phyloP scores from a whole-genome alignment of 2,888 invertebrate genomes.

The Yponomeuta evonymella region DNA sequence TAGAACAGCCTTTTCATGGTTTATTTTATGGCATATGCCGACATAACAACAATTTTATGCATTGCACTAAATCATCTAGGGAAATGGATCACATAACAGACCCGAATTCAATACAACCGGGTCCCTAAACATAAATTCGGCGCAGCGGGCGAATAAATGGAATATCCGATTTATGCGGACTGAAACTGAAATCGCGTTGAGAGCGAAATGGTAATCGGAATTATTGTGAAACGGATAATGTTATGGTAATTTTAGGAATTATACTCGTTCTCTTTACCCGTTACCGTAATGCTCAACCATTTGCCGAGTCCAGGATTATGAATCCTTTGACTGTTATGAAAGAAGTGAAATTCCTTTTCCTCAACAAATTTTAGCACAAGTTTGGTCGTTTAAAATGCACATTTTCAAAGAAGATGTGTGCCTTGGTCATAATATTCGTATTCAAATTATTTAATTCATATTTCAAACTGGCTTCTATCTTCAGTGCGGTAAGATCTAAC shows the following conservation, averaged over 20 bases:
- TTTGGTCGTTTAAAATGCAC: too few relatives aligned
- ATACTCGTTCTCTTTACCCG: not conserved
- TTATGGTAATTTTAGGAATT: constrained; percentile 33
- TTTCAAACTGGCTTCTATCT: not conserved
- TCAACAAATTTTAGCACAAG: too few relatives aligned
- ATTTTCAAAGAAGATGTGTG: too few relatives aligned
- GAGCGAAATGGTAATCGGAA: constrained; percentile 66
- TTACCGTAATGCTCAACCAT: constrained; percentile 1
- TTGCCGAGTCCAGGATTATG: not conserved
- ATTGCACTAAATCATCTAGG: constrained; percentile 20
- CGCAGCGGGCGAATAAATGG: constrained; percentile 45
- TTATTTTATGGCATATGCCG: not conserved
- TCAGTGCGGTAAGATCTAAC: not conserved
- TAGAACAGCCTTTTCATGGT: not conserved
- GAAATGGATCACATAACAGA: constrained; percentile 27
- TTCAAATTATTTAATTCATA: too few relatives aligned
- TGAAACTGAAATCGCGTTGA: constrained; percentile 59
- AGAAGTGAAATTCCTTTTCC: too few relatives aligned
- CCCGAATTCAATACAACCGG: constrained; percentile 46
- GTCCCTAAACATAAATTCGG: constrained; percentile 42
- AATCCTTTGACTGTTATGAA: not conserved
- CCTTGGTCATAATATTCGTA: too few relatives aligned
- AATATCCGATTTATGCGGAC: constrained; percentile 54
- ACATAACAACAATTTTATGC: constrained; percentile 16
- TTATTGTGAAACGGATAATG: constrained; percentile 42